Base-by-base conservation (phyloP, 2,888 invertebrate genomes). In the Sympetrum striolatum region DNA sequence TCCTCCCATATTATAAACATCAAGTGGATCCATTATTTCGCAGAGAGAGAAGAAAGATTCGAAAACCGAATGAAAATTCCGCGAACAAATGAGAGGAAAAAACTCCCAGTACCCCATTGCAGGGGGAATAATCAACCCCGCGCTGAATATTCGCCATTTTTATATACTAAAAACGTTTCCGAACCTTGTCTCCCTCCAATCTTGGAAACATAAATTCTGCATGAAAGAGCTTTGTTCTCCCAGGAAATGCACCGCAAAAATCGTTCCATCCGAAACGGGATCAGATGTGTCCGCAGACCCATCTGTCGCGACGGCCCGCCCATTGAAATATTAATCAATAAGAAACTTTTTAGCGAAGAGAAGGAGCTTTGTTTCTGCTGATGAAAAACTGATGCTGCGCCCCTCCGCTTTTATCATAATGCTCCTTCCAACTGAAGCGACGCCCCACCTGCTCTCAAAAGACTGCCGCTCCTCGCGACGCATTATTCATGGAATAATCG, bases 351-450 rank as follows among this genome's bases (percentile, higher is more conserved):
- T 86, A 64, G 37, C 86, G 60, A 64, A 82, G 53, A 82, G 82
- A 82, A 86, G 86, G 86, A 86, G 86, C 86, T 86, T 86, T 86
- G 86, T 86, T 86, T 86, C 86, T 86, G 86, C 86, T 86, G 86
- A 86, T 86, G 86, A 86, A 86, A 86, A 86, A 86, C 86, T 86
- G 86, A 86, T 60, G 86, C 60, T 1, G 22, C 35, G 25, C 86
- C 86, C 86, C 86, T 25, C 15, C 37, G 86, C 86, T 86, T 86
- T 86, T 86, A 86, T 86, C 86, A 86, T 86, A 86, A 86, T 86
- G 60, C 60, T 60, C 64, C 86, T 12, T 18, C 60, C 25, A n/a
- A 10, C 73, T n/a, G 22, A 18, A 60, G 64, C 73, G 31, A 37
- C 35, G n/a, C 86, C 86, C n/a, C 86, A 86, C 86, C 86, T 86